Conservation (phyloP, 1,140 invertebrate species). For the Brachionus koreanus region DNA sequence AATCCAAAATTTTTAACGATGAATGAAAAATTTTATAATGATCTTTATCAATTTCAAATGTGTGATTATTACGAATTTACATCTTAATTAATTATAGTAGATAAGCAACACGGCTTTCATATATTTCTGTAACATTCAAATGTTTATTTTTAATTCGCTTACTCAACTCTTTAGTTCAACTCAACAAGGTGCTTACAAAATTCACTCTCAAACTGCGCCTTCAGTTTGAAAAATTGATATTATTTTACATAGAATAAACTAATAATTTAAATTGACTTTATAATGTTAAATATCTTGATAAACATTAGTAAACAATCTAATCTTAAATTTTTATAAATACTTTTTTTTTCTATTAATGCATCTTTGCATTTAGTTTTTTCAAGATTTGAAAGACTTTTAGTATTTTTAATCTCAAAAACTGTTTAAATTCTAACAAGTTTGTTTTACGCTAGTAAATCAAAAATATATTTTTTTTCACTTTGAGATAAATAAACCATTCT, state of each 20-base stretch:
- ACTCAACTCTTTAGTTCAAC: background rate
- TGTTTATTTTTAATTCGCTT: background rate
- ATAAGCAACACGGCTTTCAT: background rate
- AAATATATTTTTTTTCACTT: no score
- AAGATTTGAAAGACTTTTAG: no score
- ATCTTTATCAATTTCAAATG: background rate
- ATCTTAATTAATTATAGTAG: background rate
- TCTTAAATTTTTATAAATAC: background rate
- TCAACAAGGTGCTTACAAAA: background rate
- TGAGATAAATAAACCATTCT: no score
- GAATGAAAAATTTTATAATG: background rate
- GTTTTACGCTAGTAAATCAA: no score
- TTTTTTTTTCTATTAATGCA: no score
- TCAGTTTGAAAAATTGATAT: background rate
- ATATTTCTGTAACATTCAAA: constrained; percentile 18
- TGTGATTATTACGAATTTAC: constrained; percentile 8
- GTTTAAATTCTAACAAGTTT: no score
- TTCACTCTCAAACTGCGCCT: background rate
- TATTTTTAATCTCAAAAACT: no score
- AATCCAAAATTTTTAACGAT: background rate
- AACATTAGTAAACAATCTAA: background rate
- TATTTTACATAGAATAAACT: background rate
- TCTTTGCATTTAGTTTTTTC: no score
- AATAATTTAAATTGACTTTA: background rate
- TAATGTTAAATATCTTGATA: background rate